Evolutionary conservation across 2,113 vertebrate species (phyloP).

Genomic region (Larimichthys crocea): DNA sequence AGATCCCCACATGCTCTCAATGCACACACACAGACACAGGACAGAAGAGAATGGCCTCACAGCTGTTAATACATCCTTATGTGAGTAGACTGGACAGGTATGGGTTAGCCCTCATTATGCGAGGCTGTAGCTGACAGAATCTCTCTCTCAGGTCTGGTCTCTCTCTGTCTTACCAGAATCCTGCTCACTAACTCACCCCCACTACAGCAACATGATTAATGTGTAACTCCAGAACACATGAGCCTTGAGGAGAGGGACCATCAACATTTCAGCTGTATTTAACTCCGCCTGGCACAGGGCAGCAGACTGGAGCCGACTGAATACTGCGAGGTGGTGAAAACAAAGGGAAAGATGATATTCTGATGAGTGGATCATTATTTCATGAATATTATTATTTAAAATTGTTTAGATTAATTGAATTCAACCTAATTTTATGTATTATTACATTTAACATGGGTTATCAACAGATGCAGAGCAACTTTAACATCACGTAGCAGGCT

Average conservation of each 20-base stretch:
- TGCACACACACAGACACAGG: not conserved
- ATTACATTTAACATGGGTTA: not conserved
- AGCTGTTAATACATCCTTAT: slow-evolving; percentile 42
- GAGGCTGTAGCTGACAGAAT: slow-evolving; percentile 42
- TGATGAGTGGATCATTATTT: not conserved
- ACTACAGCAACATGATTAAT: slow-evolving; percentile 58
- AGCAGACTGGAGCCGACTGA: slow-evolving; percentile 22
- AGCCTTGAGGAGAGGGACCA: slow-evolving; percentile 14
- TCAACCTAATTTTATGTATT: not conserved
- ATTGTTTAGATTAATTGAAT: not conserved
- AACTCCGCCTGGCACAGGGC: slow-evolving; percentile 33
- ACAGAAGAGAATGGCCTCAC: slow-evolving; percentile 9
- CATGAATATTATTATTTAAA: not conserved
- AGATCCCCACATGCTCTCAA: not conserved
- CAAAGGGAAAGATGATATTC: not conserved
- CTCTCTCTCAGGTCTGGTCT: slow-evolving; percentile 35
- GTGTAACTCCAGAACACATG: slow-evolving; percentile 42
- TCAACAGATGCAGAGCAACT: not conserved
- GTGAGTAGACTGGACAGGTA: slow-evolving; percentile 58
- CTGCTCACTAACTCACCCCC: slow-evolving; percentile 34
- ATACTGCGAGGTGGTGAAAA: not conserved
- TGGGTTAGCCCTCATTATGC: slow-evolving; percentile 63
- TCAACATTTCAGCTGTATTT: slow-evolving; percentile 1
- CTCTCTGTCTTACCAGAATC: slow-evolving; percentile 25
- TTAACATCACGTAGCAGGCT: not conserved